phyloP scores from a whole-genome alignment of 2,797 vertebrate genomes.

The Sebastolobus alascanus region DNA sequence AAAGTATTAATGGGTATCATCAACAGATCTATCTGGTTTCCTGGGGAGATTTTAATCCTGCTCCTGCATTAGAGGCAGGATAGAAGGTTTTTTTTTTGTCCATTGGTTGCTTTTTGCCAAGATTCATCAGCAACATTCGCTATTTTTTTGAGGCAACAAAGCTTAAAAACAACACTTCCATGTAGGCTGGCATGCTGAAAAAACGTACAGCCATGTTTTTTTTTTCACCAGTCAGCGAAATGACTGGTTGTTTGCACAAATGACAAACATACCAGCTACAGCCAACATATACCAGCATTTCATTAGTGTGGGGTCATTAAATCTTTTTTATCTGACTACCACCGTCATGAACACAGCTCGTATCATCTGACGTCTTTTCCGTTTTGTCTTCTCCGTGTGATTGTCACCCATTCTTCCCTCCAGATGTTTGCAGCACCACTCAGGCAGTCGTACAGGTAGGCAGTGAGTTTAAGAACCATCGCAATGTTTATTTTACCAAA shows the following conservation, averaged over 20 bases:
- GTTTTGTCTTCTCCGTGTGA: slow-evolving; percentile 46
- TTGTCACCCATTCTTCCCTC: slow-evolving; percentile 63
- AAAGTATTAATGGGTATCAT: neutral
- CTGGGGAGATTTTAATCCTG: slow-evolving; percentile 7
- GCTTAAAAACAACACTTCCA: slow-evolving; percentile 29
- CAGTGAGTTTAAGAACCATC: slow-evolving; percentile 68
- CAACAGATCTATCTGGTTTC: slow-evolving; percentile 12
- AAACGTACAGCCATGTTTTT: slow-evolving; percentile 4
- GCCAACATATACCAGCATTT: slow-evolving; percentile 6
- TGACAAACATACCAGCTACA: slow-evolving; percentile 30
- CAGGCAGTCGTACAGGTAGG: slow-evolving; percentile 71
- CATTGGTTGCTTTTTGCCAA: slow-evolving; percentile 1
- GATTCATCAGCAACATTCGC: slow-evolving; percentile 13
- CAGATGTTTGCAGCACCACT: slow-evolving; percentile 67
- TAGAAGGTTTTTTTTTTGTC: neutral
- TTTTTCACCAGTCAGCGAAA: slow-evolving; percentile 12
- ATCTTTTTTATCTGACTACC: slow-evolving; percentile 20
- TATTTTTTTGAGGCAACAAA: slow-evolving; percentile 36
- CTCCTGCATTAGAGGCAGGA: slow-evolving; percentile 3
- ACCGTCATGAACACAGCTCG: slow-evolving; percentile 1
- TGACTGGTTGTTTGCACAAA: slow-evolving; percentile 19
- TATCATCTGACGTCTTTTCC: neutral
- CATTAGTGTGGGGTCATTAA: slow-evolving; percentile 23
- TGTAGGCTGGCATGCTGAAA: slow-evolving; percentile 38
- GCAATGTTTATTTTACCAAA: slow-evolving; percentile 49